Percentiles rank a stretch among this genome's conserved stretches.
Evolutionary conservation across 2,888 invertebrate genomes (phyloP).

Genomic region (Seira musarum): DNA sequence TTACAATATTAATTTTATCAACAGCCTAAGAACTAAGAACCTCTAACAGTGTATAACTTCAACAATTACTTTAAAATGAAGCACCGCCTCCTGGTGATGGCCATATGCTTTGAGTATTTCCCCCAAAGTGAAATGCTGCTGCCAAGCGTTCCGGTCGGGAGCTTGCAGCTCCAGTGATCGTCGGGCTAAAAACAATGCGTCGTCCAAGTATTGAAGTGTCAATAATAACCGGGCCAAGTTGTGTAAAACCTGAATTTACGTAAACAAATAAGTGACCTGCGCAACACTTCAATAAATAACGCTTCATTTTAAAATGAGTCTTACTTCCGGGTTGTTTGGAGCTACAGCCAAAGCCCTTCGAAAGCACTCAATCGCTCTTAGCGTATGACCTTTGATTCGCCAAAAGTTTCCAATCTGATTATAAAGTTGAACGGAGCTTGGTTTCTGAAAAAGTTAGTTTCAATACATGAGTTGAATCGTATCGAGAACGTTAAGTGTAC

Average conservation of each 20-base stretch:
- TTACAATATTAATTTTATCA: too few relatives aligned
- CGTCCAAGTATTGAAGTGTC: slow-evolving; percentile 90
- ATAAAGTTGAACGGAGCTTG: slow-evolving; percentile 86
- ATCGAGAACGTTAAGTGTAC: too few relatives aligned
- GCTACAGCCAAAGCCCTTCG: slow-evolving; percentile 87
- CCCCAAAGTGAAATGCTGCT: slow-evolving; percentile 91
- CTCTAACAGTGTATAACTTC: not conserved
- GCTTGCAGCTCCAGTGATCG: slow-evolving; percentile 84
- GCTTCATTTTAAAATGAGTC: not conserved
- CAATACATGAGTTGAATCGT: too few relatives aligned
- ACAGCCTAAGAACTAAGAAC: too few relatives aligned
- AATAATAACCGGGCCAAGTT: slow-evolving; percentile 89
- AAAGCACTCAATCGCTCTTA: slow-evolving; percentile 91
- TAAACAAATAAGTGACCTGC: not conserved
- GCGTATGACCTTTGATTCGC: slow-evolving; percentile 88
- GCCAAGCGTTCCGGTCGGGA: slow-evolving; percentile 90
- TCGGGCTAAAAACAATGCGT: slow-evolving; percentile 89
- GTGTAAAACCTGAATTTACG: slow-evolving; percentile 78
- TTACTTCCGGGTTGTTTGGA: slow-evolving; percentile 87
- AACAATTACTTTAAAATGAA: slow-evolving; percentile 78
- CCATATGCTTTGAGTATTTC: slow-evolving; percentile 94
- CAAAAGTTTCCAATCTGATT: slow-evolving; percentile 95
- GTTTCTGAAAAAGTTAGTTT: slow-evolving; percentile 76
- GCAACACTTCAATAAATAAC: not conserved
- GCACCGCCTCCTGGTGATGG: slow-evolving; percentile 88